Percentiles rank a stretch among this genome's conserved stretches.
Conservation (phyloP, 2,113 vertebrate species). For the Ailuropoda melanoleuca region DNA sequence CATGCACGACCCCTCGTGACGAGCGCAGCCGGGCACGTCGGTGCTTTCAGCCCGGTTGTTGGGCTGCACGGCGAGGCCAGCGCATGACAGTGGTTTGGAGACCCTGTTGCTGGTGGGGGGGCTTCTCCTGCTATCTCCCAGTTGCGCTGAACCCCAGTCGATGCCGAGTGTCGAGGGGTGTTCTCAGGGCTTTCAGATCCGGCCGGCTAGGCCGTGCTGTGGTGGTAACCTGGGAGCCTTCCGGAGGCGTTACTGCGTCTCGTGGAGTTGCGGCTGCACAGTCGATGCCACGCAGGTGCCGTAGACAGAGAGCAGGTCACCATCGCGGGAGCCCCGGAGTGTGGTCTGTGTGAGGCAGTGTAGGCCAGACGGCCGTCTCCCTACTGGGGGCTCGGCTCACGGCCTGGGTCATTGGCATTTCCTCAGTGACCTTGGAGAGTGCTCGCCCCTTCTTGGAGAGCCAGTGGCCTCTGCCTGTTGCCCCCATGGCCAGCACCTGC, state of each 20-base stretch:
- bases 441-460: not conserved
- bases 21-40: rapidly evolving
- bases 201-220: rapidly evolving
- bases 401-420: not conserved
- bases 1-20: no score
- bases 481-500: not conserved
- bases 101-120: not conserved
- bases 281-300: rapidly evolving
- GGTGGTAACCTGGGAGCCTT: not conserved
- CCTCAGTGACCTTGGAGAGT: not conserved
- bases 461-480: not conserved
- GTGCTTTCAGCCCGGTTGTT: rapidly evolving
- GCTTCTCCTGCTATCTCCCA: not conserved
- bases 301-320: not conserved
- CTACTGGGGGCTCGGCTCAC: not conserved
- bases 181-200: rapidly evolving
- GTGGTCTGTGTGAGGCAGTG: not conserved
- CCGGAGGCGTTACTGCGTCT: rapidly evolving
- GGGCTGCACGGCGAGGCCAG: not conserved
- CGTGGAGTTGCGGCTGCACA: rapidly evolving
- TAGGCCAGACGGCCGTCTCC: not conserved
- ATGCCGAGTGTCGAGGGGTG: not conserved
- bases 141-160: rapidly evolving
- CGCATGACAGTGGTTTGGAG: not conserved
- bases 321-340: no score